These are phyloP conservation scores for Venustoraphidia nigricollis DNA, from an alignment of 2,888 invertebrate genomes.

Conservation along the genomic window DNA sequence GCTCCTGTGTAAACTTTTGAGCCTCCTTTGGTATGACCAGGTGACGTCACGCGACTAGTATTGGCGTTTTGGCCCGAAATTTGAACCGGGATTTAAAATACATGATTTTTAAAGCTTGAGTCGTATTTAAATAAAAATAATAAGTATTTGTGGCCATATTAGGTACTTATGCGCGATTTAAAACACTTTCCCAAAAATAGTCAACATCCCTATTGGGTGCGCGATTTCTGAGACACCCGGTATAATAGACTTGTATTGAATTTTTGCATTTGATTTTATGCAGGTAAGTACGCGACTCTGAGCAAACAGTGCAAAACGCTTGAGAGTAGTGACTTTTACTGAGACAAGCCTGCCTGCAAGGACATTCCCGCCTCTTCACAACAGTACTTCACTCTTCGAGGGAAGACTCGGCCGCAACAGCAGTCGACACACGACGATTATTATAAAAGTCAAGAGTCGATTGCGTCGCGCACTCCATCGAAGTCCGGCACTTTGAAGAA, in stretches of 20 bases:
- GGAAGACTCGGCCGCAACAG: conserved; percentile 24
- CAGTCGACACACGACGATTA: conserved; percentile 5
- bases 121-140: too few species aligned
- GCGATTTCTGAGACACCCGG: too few species aligned
- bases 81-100: too few species aligned
- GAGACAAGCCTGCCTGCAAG: conserved; percentile 54
- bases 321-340: conserved; percentile 89
- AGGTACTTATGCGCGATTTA: too few species aligned
- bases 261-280: conserved; percentile 24
- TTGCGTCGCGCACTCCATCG: neutral
- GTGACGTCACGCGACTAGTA: too few species aligned
- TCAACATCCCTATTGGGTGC: too few species aligned
- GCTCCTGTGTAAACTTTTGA: too few species aligned
- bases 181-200: too few species aligned
- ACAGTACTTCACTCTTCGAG: conserved; percentile 23
- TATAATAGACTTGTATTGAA: neutral
- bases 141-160: too few species aligned
- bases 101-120: too few species aligned
- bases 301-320: conserved; percentile 93
- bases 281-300: conserved; percentile 74
- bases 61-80: too few species aligned
- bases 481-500: conserved; percentile 1
- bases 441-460: neutral
- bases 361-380: conserved; percentile 31
- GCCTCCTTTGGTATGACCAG: too few species aligned